These are phyloP conservation scores for Pogona vitticeps DNA, from an alignment of 2,113 vertebrate species.

Conservation along the genomic window DNA sequence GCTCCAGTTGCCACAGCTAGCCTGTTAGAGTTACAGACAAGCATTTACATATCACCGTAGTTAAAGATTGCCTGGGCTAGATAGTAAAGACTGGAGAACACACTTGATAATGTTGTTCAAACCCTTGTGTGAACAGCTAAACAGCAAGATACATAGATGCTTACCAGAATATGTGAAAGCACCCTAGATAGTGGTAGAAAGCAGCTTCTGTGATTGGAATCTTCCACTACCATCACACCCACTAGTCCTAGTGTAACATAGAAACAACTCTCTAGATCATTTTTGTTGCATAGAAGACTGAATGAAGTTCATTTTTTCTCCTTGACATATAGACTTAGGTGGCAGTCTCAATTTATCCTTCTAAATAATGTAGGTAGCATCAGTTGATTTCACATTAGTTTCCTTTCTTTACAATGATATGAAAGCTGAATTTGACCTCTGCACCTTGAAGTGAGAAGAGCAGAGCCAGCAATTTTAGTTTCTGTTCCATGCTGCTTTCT, in stretches of 20 bases:
- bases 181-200: conserved; percentile 35
- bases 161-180: neutral
- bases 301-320: conserved; percentile 69
- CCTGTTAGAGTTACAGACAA: neutral
- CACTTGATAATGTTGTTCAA: neutral
- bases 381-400: conserved; percentile 70
- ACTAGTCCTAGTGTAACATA: conserved; percentile 57
- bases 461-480: conserved; percentile 65
- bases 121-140: neutral
- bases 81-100: neutral
- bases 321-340: conserved; percentile 68
- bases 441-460: conserved; percentile 58
- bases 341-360: conserved; percentile 70
- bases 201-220: conserved; percentile 44
- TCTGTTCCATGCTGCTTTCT: conserved; percentile 53
- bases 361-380: conserved; percentile 72
- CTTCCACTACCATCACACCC: conserved; percentile 24
- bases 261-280: conserved; percentile 66
- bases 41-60: neutral
- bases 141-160: neutral
- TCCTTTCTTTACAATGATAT: conserved; percentile 70
- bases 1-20: neutral
- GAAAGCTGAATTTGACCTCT: conserved; percentile 72
- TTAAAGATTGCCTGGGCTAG: neutral
- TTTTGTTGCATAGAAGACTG: conserved; percentile 67